Conservation (phyloP, 2,888 invertebrate genomes). For the Leucozona laternaria region DNA sequence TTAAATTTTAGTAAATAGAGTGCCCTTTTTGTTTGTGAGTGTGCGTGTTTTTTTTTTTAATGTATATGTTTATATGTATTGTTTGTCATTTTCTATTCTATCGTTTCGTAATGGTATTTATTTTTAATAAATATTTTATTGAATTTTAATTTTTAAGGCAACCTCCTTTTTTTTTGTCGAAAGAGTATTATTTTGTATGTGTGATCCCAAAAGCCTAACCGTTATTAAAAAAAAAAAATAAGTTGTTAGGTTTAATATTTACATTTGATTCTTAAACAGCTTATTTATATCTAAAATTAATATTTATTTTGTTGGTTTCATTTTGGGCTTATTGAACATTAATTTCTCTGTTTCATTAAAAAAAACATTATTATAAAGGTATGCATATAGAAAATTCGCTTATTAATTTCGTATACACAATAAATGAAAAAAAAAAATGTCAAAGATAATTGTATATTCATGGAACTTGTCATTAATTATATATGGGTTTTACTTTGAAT, state of each 20-base stretch:
- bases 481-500: neutral
- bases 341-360: neutral
- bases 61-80: neutral
- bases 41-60: neutral
- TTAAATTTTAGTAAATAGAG: neutral
- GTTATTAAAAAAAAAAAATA: neutral
- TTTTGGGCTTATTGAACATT: neutral
- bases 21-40: neutral
- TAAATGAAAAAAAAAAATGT: neutral
- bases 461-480: neutral
- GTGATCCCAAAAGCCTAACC: neutral
- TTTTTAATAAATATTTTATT: neutral
- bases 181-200: neutral
- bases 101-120: neutral
- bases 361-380: neutral
- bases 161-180: neutral
- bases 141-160: neutral
- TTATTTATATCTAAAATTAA: neutral
- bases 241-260: neutral
- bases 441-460: neutral
- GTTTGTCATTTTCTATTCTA: slow-evolving; percentile 1
- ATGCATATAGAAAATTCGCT: neutral
- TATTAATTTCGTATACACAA: neutral
- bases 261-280: neutral
- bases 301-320: neutral